Base-by-base conservation (phyloP, 2,888 invertebrate species). In the Muscina levida region DNA sequence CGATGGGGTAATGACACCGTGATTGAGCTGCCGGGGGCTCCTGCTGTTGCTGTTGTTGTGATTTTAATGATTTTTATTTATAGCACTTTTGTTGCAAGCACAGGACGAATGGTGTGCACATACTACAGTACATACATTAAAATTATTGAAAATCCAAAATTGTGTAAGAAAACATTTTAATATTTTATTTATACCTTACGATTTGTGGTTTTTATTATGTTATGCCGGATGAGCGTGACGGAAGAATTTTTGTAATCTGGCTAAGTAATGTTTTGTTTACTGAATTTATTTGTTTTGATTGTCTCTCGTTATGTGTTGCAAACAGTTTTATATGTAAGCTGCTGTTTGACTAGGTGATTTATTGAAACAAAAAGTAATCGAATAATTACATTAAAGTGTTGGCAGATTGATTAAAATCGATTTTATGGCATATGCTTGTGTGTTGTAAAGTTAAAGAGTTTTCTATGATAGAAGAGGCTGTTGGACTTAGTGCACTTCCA, bases 71-170 rank as follows among this genome's bases (percentile, higher is more conserved):
- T 42, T 71, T 70, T 70, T 57, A 57, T 62, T 62, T 72, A 65
- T 24, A 51, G 44, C 42, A 56, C 17, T 31, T 42, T 65, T 22
- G 11, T 65, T 26, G 62, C 42, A 62, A 11, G 15, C 59, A 10
- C 39, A 5, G 42, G 62, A n/a, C 10, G 62, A 17, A 19, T 11
- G 26, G 26, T 24, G 4, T 26, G 51, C 22, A 39, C 17, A 62
- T n/a, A n/a, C n/a, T n/a, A n/a, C n/a, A n/a, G n/a, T n/a, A n/a
- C n/a, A 62, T 39, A 22, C 62, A 62, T 62, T 62, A 62, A 62
- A 42, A 62, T 62, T 62, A 62, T 62, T 62, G 39, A 42, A 62
- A 62, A 62, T 62, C 19, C 42, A 62, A 59, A 59, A 42, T 62
- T 6, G 53, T 22, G 22, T 37, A 42, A 42, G 62, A 3, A 19